Percentiles rank a stretch among this genome's conserved stretches.
Evolutionary conservation across 2,113 vertebrate genomes (phyloP).

Genomic region (Perca fluviatilis): DNA sequence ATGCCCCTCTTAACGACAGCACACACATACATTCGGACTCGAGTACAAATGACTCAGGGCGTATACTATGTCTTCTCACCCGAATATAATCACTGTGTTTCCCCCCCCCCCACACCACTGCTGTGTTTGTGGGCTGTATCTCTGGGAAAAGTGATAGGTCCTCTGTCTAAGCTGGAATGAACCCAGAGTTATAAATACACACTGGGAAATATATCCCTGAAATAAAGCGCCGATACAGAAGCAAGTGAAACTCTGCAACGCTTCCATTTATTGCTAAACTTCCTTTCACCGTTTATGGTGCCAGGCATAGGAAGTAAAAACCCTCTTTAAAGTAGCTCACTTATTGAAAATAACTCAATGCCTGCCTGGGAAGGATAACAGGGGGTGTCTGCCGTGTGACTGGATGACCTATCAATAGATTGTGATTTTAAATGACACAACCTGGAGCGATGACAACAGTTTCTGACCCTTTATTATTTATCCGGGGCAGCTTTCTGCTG

Average conservation of each 20-base stretch:
- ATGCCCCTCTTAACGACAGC: constrained; percentile 39
- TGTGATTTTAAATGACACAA: constrained; percentile 51
- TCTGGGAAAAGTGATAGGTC: constrained; percentile 68
- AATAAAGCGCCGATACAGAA: constrained; percentile 63
- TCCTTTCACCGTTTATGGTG: constrained; percentile 52
- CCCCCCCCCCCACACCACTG: background rate
- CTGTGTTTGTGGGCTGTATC: constrained; percentile 58
- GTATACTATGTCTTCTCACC: constrained; percentile 29
- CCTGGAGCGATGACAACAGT: constrained; percentile 46
- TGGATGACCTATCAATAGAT: constrained; percentile 53
- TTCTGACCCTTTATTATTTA: constrained; percentile 59
- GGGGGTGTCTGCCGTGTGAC: constrained; percentile 8
- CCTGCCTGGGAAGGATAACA: constrained; percentile 20
- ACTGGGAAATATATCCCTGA: constrained; percentile 69
- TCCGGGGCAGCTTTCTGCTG: constrained; percentile 50
- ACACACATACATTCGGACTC: constrained; percentile 44
- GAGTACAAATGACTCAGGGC: constrained; percentile 43
- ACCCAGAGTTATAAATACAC: constrained; percentile 79
- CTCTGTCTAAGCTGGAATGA: constrained; percentile 68
- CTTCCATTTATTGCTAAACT: constrained; percentile 68
- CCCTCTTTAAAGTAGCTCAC: constrained; percentile 49
- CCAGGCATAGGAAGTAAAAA: constrained; percentile 21
- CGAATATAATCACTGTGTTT: constrained; percentile 36
- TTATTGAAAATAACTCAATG: constrained; percentile 26
- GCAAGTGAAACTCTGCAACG: constrained; percentile 53